Evolutionary conservation across 1,140 invertebrate species (phyloP), one percentile per base, ranked within the genome.

Genomic region (Samia ricini): DNA sequence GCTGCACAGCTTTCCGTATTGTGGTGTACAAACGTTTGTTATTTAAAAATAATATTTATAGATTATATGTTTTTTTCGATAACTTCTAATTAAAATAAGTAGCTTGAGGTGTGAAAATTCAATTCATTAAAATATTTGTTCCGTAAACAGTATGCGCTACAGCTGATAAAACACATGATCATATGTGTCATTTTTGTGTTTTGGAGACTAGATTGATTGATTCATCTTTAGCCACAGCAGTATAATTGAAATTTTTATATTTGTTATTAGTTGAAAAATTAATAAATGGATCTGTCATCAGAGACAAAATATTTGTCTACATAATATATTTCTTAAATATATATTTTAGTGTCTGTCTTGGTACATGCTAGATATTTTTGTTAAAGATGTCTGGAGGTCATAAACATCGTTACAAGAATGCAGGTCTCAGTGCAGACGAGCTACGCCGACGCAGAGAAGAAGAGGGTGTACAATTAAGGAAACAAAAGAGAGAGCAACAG

Each of bases 341-440:
- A n/a, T n/a, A n/a, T n/a, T n/a, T n/a, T n/a, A n/a, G n/a, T n/a
- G n/a, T n/a, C n/a, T n/a, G n/a, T n/a, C n/a, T n/a, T n/a, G 26
- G 4, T 29, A 29, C 10, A 29, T 29, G 10, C 10, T 29, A 29
- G 26, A 29, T 29, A 29, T 29, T 18, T 51, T 20, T 21, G 71
- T 90, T 91, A 55, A 77, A 94, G 94, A 96, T 96, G 95, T 96
- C 95, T 73, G 92, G 92, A 64, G 93, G 93, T 78, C 97, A 99
- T 88, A 97, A 98, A 80, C 95, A 98, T 89, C 95, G 97, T 64
- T 99, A 99, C 88, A 99, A 99, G 94, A 99, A 99, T 91, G 93
- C 94, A 67, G 97, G 95, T 4, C 89, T 99, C 68, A 98, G 98
- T 90, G 96, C 97, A 12, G 95, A 98, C 75, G 98, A 99, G 88